Evolutionary conservation across 2,113 vertebrate species (phyloP).

Genomic region (Nycticryphes semicollaris): DNA sequence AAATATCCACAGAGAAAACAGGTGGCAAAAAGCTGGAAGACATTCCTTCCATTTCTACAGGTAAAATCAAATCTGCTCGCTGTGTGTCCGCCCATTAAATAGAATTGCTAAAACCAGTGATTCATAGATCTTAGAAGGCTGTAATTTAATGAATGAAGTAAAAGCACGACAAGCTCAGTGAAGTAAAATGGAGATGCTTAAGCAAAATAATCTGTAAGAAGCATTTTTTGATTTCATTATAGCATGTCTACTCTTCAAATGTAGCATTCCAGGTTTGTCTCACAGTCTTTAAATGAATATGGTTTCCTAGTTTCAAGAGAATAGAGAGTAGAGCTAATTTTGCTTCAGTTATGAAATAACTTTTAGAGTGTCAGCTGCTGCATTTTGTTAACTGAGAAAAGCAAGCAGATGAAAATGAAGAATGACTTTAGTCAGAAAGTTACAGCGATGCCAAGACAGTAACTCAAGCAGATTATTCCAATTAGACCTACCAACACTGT

Average conservation of each 20-base stretch:
- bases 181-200: neutral
- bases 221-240: neutral
- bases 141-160: neutral
- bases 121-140: neutral
- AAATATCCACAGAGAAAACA: constrained; percentile 51
- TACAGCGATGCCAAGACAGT: neutral
- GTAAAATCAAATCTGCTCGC: constrained; percentile 49
- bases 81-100: neutral
- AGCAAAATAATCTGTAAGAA: neutral
- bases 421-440: neutral
- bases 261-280: neutral
- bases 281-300: neutral
- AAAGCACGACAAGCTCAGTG: neutral
- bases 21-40: constrained; percentile 39
- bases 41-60: constrained; percentile 39
- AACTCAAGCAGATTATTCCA: neutral
- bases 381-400: neutral
- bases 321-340: neutral
- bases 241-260: neutral
- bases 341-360: neutral
- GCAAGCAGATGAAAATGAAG: neutral
- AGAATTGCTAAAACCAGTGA: neutral
- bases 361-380: neutral
- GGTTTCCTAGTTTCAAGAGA: neutral
- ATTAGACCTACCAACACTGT: neutral